A percentile compares a stretch with the other conserved stretches of the same genome.
These are phyloP conservation scores for Myotis brandtii DNA, from an alignment of 2,113 vertebrate genomes.

Conservation along the genomic window DNA sequence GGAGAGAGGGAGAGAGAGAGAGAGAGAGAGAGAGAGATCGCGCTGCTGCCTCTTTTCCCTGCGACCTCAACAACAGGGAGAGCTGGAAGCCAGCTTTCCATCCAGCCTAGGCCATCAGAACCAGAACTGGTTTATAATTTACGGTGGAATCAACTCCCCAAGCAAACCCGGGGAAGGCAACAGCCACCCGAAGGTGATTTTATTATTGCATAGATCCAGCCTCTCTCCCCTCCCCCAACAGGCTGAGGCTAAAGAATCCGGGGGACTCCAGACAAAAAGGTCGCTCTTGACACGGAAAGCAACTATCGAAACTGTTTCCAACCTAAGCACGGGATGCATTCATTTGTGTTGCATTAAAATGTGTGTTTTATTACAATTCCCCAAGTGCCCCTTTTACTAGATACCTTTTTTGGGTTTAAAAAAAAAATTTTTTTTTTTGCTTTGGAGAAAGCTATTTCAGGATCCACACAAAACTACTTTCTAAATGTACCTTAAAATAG, in stretches of 20 bases:
- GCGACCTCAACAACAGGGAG: constrained; percentile 63
- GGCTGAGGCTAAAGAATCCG: constrained; percentile 70
- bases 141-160: constrained; percentile 36
- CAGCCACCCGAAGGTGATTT: constrained; percentile 74
- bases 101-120: constrained; percentile 26
- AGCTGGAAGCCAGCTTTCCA: background rate
- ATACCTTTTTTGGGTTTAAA: background rate
- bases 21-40: background rate
- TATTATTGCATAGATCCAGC: constrained; percentile 72
- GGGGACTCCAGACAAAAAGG: constrained; percentile 65
- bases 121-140: background rate
- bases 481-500: constrained; percentile 73
- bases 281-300: constrained; percentile 61
- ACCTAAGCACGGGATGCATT: background rate
- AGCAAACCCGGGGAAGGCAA: constrained; percentile 59
- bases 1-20: constrained; percentile 67
- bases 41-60: constrained; percentile 70
- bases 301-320: constrained; percentile 49
- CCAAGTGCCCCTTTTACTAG: constrained; percentile 55
- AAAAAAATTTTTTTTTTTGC: background rate
- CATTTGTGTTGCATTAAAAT: background rate
- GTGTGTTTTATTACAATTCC: constrained; percentile 25
- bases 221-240: constrained; percentile 75
- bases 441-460: constrained; percentile 53
- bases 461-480: constrained; percentile 70